Base-by-base conservation (phyloP, 2,113 vertebrate species). In the Tachysurus fulvidraco region DNA sequence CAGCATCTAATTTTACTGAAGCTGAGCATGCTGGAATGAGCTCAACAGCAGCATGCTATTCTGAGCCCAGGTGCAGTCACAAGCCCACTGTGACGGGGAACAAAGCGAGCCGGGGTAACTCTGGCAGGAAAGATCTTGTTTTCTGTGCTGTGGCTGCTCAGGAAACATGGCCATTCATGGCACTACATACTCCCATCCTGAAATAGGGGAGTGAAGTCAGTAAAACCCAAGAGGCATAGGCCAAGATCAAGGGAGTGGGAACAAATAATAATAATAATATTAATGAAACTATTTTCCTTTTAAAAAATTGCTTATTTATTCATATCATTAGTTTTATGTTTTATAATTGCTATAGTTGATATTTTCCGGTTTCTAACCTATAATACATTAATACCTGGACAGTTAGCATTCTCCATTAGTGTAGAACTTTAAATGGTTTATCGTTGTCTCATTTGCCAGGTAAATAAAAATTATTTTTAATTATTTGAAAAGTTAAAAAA, bases 111-210 rank as follows among this genome's bases (percentile, higher is more conserved):
- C 87, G 90, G 89, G 81, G 81, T 89, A 88, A 92, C 87, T 88
- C 78, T 36, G 88, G 89, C 92, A 93, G 93, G 94, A 95, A 95
- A 94, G 91, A 92, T 95, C 93, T 93, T 86, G 84, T 92, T 94
- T 94, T 94, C 93, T 92, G 85, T 91, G 85, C 91, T 88, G 84
- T 89, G 90, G 88, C 89, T 91, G 60, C 55, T 86, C 89, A 88
- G 87, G 89, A 90, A 90, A 90, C 52, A 69, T 78, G 65, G 85
- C 82, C 89, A 88, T 90, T 90, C 87, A 86, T 30, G 52, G 25
- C 93, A 89, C 89, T 89, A 93, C 93, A 94, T 95, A 95, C 95
- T 95, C 95, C 95, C 95, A 96, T 95, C 95, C 95, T 95, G 95
- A 93, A 92, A 90, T 90, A 90, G 91, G 91, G 93, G 93, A 93